phyloP scores from a whole-genome alignment of 2,797 vertebrate genomes.

The Myripristis jacobus region DNA sequence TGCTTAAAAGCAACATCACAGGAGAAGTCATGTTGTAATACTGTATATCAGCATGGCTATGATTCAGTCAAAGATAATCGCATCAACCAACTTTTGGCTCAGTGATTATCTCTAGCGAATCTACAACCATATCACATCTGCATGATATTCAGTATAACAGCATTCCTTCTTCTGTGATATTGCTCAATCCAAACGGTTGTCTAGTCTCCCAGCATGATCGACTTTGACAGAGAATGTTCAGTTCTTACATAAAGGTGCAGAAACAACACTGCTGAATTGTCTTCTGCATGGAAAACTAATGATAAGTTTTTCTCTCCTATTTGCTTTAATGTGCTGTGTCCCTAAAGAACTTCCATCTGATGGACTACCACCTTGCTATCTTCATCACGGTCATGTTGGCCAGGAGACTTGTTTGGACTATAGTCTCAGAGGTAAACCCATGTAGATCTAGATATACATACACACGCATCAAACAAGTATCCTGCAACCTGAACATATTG shows the following conservation, averaged over 20 bases:
- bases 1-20: too few species aligned
- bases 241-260: not conserved
- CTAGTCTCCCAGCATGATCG: too few species aligned
- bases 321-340: conserved; percentile 39
- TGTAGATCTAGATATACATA: not conserved
- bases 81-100: too few species aligned
- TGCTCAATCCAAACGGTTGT: too few species aligned
- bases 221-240: too few species aligned
- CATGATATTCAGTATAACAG: too few species aligned
- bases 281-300: not conserved
- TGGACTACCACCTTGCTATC: conserved; percentile 96
- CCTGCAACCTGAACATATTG: not conserved
- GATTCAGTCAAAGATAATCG: too few species aligned
- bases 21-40: too few species aligned
- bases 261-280: not conserved
- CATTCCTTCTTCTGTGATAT: too few species aligned
- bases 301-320: not conserved
- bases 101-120: too few species aligned
- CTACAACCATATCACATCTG: too few species aligned
- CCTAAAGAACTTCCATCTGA: conserved; percentile 96
- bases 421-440: conserved; percentile 92
- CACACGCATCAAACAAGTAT: not conserved
- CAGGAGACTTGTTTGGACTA: conserved; percentile 96
- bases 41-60: too few species aligned
- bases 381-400: conserved; percentile 99